Percentiles rank a stretch among this genome's conserved stretches.
phyloP scores from a whole-genome alignment of 2,797 vertebrate species.

The Sebastes variabilis region DNA sequence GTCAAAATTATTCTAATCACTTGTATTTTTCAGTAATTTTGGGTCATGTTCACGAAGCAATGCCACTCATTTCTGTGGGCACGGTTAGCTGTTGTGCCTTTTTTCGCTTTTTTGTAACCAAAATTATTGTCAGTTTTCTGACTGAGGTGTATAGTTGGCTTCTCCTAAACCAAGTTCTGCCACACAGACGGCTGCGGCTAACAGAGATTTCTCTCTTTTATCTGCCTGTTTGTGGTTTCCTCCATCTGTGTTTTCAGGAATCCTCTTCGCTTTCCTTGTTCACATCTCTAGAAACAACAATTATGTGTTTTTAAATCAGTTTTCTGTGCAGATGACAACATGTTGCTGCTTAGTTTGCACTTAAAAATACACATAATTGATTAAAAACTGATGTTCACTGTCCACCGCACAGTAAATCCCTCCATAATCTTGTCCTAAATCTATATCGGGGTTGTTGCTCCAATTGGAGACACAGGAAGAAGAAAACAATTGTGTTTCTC shows the following conservation, averaged over 20 bases:
- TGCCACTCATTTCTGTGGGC: background rate
- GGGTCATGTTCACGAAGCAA: background rate
- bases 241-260: slow-evolving; percentile 54
- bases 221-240: slow-evolving; percentile 34
- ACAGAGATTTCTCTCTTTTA: slow-evolving; percentile 35
- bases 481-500: slow-evolving; percentile 73
- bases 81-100: background rate
- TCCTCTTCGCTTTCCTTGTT: slow-evolving; percentile 46
- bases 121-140: background rate
- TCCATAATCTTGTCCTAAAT: slow-evolving; percentile 74
- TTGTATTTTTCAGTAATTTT: slow-evolving; percentile 1
- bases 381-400: slow-evolving; percentile 62
- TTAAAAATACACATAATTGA: slow-evolving; percentile 67
- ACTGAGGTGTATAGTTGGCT: slow-evolving; percentile 24
- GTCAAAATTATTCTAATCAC: background rate
- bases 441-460: slow-evolving; percentile 58
- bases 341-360: slow-evolving; percentile 59
- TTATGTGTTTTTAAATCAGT: slow-evolving; percentile 62
- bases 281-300: slow-evolving; percentile 58
- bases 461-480: slow-evolving; percentile 58
- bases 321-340: slow-evolving; percentile 59
- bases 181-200: slow-evolving; percentile 28
- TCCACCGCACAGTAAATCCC: slow-evolving; percentile 62
- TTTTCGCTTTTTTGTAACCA: background rate
- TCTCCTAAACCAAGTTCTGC: slow-evolving; percentile 15